phyloP scores from a whole-genome alignment of 2,888 invertebrate genomes.

The Caradrina kadenii region DNA sequence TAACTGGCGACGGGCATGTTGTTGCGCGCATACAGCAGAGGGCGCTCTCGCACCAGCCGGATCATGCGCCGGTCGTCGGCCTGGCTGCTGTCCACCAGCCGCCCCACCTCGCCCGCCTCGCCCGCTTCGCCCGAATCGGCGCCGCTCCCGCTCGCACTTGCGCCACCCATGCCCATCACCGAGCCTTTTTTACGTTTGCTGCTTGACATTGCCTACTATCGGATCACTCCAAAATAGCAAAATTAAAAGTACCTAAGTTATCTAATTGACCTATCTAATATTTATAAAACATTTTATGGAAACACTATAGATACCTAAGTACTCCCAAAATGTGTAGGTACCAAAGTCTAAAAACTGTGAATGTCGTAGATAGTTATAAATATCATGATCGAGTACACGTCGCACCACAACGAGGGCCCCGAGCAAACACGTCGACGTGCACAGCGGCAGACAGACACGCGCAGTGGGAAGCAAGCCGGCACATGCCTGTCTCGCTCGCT shows the following conservation, averaged over 20 bases:
- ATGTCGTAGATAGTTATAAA: constrained; percentile 25
- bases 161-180: constrained; percentile 10
- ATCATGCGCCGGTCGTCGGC: constrained; percentile 86
- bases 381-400: constrained; percentile 67
- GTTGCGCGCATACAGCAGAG: constrained; percentile 84
- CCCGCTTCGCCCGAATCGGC: constrained; percentile 29
- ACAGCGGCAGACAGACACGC: constrained; percentile 85
- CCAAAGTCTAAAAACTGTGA: constrained; percentile 2
- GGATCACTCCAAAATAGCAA: neutral
- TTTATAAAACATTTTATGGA: constrained; percentile 5
- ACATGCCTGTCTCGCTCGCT: constrained; percentile 74
- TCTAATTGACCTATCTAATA: neutral
- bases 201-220: constrained; percentile 35
- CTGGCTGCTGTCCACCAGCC: constrained; percentile 83
- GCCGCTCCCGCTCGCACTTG: constrained; percentile 20
- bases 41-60: constrained; percentile 81
- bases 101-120: constrained; percentile 72
- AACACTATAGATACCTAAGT: constrained; percentile 3
- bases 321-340: neutral
- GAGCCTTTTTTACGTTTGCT: constrained; percentile 48
- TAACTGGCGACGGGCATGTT: constrained; percentile 87
- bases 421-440: constrained; percentile 81
- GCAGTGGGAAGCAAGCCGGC: constrained; percentile 81
- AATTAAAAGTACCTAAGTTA: neutral
- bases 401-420: constrained; percentile 74